A percentile compares a stretch with the other conserved stretches of the same genome.
phyloP scores from a whole-genome alignment of 1,140 invertebrate species.

The Araneus ventricosus region DNA sequence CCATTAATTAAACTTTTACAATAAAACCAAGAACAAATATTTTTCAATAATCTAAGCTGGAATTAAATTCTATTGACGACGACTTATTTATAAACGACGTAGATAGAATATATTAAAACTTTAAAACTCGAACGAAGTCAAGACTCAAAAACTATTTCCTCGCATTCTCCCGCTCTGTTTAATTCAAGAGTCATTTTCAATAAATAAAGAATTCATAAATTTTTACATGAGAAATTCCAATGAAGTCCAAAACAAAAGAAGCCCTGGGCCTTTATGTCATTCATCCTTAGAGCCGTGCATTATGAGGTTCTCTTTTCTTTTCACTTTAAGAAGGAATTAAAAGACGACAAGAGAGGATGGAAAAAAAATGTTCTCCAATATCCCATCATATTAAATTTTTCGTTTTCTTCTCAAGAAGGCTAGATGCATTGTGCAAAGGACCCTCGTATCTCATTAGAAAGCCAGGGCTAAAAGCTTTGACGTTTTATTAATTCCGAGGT shows the following conservation, averaged over 20 bases:
- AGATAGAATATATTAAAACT: conserved; percentile 11
- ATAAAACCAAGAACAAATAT: background rate
- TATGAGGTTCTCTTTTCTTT: conserved; percentile 29
- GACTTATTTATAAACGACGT: background rate
- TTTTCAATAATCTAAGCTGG: background rate
- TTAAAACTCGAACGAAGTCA: background rate
- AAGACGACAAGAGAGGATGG: conserved; percentile 15
- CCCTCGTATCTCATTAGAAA: conserved; percentile 57
- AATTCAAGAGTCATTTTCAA: conserved; percentile 31
- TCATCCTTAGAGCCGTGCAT: conserved; percentile 24
- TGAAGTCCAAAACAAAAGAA: conserved; percentile 31
- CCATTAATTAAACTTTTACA: background rate
- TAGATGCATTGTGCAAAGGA: conserved; percentile 5
- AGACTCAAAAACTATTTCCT: background rate
- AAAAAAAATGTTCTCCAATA: conserved; percentile 26
- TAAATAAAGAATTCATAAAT: conserved; percentile 44
- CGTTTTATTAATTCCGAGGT: conserved; percentile 59
- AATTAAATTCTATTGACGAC: background rate
- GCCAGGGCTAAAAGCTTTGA: conserved; percentile 18
- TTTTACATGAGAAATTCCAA: conserved; percentile 28
- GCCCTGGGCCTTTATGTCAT: conserved; percentile 19
- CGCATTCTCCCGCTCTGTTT: conserved; percentile 1
- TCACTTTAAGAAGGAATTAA: conserved; percentile 39
- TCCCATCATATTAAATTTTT: conserved; percentile 59
- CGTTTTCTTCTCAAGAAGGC: conserved; percentile 14